Base-by-base conservation (phyloP, 2,797 vertebrate genomes). In the Lindbergichthys nudifrons region DNA sequence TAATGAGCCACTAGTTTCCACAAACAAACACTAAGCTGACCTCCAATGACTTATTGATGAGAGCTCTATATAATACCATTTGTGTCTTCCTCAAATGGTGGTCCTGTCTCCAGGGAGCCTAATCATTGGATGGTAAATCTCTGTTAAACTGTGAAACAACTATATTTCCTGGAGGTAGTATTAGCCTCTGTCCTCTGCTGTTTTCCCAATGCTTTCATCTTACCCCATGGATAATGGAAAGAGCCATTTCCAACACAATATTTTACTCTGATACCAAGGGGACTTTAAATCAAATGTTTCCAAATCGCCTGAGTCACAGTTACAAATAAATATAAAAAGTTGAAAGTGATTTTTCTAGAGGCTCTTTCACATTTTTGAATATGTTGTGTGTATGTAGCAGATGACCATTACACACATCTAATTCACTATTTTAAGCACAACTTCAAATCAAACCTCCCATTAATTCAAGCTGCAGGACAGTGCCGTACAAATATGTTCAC, bases 41-140 rank as follows among this genome's bases (percentile, higher is more conserved):
- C 74, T 74, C 45, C 45, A 78, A 18, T 87, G 81, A 88, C 85
- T 88, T 88, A 90, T 83, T 87, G 82, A 92, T 52, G 71, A 82
- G 74, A 23, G 54, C 66, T 87, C 79, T 36, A 81, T 82, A 75
- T 73, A 77, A 43, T 41, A 60, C 52, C 66, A 65, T 75, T 74
- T 77, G 73, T 79, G 77, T 62, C 63, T 84, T 66, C 50, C 70
- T 91, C 82, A 73, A 73, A 77, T 65, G 68, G 69, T 51, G 70
- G 75, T 39, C 45, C 43, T 14, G 57, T 85, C 87, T 67, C 67
- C 12, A 10, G 86, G 77, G 82, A 87, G 59, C 36, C 3, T 60
- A 70, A 77, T 89, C 73, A 87, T 68, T 85, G 87, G 70, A 86
- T 41, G 70, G 73, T 89, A 82, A 89, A 88, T 83, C 81, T 86